Conservation (phyloP, 2,113 vertebrate species). For the Otocyon megalotis region DNA sequence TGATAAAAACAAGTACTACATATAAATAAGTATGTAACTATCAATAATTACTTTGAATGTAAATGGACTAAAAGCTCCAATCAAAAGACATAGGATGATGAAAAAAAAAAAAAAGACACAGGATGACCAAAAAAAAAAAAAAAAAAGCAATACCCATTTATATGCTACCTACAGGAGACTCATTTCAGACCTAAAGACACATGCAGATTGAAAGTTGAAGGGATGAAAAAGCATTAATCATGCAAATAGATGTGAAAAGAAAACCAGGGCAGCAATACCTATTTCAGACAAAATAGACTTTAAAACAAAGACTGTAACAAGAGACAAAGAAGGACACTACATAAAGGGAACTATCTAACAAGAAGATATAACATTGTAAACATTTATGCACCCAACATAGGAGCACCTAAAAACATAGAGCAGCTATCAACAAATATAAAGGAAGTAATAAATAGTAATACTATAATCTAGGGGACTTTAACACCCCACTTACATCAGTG, state of each 20-base stretch:
- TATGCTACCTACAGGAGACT: not conserved
- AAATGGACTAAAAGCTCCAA: not conserved
- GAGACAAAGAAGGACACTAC: not conserved
- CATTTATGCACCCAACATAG: not conserved
- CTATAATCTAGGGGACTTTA: not conserved
- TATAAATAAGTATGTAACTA: not conserved
- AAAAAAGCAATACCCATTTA: not conserved
- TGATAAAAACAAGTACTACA: not conserved
- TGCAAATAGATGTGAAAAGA: not conserved
- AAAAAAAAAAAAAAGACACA: no score
- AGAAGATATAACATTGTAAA: not conserved
- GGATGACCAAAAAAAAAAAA: no score
- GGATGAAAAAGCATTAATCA: not conserved
- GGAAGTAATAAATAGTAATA: not conserved
- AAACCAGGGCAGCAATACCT: not conserved
- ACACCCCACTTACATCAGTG: not conserved
- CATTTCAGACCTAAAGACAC: not conserved
- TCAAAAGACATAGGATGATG: not conserved
- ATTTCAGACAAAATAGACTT: not conserved
- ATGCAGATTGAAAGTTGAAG: not conserved
- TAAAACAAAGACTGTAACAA: not conserved
- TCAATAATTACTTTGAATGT: not conserved
- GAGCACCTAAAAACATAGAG: not conserved
- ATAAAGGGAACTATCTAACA: not conserved
- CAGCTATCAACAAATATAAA: not conserved